Base-by-base conservation (phyloP, 2,113 vertebrate genomes). In the Lophochroa leadbeateri region DNA sequence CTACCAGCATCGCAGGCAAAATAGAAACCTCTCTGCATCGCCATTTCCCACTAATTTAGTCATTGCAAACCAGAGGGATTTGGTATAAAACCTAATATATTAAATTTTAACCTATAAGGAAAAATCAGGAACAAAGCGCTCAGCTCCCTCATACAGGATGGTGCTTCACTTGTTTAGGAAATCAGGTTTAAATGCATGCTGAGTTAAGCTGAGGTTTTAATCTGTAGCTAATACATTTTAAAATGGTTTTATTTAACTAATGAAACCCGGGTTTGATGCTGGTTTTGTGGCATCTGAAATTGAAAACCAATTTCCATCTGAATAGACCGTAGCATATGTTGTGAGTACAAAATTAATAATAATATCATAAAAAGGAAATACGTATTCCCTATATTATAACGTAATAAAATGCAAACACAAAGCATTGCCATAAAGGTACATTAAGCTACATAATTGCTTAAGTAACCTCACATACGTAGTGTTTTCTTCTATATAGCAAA, bases 301-400 rank as follows among this genome's bases (percentile, higher is more conserved):
- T 69, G 72, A 84, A 95, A 94, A 68, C 39, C 33, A 41, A 67
- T 96, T 97, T 94, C 67, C 68, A 53, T 58, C 78, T 9, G n/a
- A 96, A 91, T 4, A 85, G 75, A 58, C 27, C 71, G 7, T 4
- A 15, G 78, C 69, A 78, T 13, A 71, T 1, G 1, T 60, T 46
- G 43, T 5, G 65, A 87, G 72, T 10, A 77, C 81, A 79, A 95
- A 95, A 83, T 94, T 92, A 96, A 95, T 95, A 86, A 92, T 65
- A n/a, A 82, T 47, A 61, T 87, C 74, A 58, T 85, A 77, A 91
- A 91, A 77, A 82, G 72, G 57, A 57, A 63, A 85, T n/a, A 53
- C 70, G 57, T 72, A 23, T 68, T 77, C 77, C 77, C 52, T 82
- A 5, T 69, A 25, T 61, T 69, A 49, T 41, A 86, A 78, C 60